Base-by-base conservation (phyloP, 2,888 invertebrate genomes). In the Aphrophora alni region DNA sequence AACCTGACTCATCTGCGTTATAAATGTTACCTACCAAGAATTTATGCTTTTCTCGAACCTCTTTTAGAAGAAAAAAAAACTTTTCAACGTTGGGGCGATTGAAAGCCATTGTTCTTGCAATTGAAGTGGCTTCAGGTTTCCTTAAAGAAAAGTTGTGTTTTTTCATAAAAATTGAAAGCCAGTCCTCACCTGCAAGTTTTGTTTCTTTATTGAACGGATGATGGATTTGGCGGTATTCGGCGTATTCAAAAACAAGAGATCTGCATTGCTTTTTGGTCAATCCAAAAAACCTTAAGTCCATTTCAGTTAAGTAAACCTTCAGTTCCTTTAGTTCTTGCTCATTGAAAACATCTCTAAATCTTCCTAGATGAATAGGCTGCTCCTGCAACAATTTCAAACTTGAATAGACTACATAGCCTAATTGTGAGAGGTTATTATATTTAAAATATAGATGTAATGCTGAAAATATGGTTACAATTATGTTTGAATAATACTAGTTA, bases 251-350 rank as follows among this genome's bases (percentile, higher is more conserved):
- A 21, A 73, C 51, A 0, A 78, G 73, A 44, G 72, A 72, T 38
- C 71, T 78, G 25, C 78, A 78, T n/a, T 78, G 72, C 12, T 51
- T n/a, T 24, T 72, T 71, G 1, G 72, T 78, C 72, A 78, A 38
- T 17, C 71, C 70, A 27, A 78, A 78, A 5, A 78, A 78, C 38
- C 25, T 78, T 44, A 38, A 1, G 21, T 78, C 72, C 24, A 78
- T 78, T 59, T 27, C 78, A 27, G 51, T 73, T 0, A 78, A 51
- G 25, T 78, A 78, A 5, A 14, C 28, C 1, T 33, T 78, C n/a
- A 78, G 25, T 10, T 78, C 72, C 21, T 21, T 44, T 7, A 27
- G 33, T 27, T 72, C 51, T 73, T 24, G 25, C 14, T 17, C 72
- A 1, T 21, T 70, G 72, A 78, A 38, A 21, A 78, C 24, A 12